Evolutionary conservation across 2,888 invertebrate species (phyloP).

Genomic region (Psococerastis gibbosa): DNA sequence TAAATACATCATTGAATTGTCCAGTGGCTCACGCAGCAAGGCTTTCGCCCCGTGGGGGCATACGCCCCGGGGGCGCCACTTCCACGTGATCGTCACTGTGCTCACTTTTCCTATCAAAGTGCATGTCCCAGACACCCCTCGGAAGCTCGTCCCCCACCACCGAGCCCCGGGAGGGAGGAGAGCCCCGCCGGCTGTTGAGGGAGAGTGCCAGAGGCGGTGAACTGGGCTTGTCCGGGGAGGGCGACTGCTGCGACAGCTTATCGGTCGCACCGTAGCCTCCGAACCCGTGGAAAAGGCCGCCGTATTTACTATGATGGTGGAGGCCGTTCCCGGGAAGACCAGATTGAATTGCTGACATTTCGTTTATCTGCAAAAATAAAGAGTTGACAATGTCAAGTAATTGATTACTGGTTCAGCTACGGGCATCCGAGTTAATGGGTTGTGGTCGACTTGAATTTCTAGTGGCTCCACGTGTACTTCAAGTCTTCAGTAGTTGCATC

Average conservation of each 20-base stretch:
- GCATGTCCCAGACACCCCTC: slow-evolving; percentile 32
- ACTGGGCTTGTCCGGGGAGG: slow-evolving; percentile 17
- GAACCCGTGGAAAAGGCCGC: slow-evolving; percentile 50
- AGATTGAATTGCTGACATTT: slow-evolving; percentile 54
- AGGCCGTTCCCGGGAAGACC: slow-evolving; percentile 35
- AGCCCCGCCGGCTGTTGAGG: slow-evolving; percentile 1
- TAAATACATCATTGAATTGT: too few relatives aligned
- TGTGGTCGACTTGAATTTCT: too few relatives aligned
- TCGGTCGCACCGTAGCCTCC: slow-evolving; percentile 31
- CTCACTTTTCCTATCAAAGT: slow-evolving; percentile 33
- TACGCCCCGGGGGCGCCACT: slow-evolving; percentile 27
- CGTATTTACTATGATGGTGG: slow-evolving; percentile 36
- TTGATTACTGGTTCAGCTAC: too few relatives aligned
- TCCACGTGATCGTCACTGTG: slow-evolving; percentile 23
- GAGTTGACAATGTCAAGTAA: too few relatives aligned
- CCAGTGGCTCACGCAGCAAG: slow-evolving; percentile 44
- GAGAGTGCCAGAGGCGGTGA: slow-evolving; percentile 13
- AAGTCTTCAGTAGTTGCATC: too few relatives aligned
- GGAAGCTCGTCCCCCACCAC: slow-evolving; percentile 3
- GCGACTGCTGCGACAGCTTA: slow-evolving; percentile 26
- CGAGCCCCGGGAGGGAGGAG: slow-evolving; percentile 2
- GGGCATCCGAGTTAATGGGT: too few relatives aligned
- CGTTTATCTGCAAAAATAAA: slow-evolving; percentile 42
- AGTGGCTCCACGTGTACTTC: too few relatives aligned
- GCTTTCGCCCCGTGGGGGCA: slow-evolving; percentile 46